Base-by-base conservation (phyloP, 2,888 invertebrate genomes). In the Abrostola triplasia region DNA sequence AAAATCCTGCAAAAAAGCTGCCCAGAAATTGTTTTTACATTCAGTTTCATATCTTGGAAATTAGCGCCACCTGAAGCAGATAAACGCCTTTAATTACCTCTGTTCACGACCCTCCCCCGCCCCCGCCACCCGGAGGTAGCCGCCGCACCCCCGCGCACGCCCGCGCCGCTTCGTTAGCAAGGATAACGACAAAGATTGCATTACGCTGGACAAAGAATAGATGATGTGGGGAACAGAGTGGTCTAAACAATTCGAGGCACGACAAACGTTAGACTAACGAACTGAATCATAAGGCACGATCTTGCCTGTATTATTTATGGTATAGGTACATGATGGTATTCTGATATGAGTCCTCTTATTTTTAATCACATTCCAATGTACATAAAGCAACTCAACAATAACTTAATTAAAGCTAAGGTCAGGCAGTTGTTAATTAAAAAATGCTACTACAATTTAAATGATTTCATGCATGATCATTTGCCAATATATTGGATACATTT, bases 31-130 rank as follows among this genome's bases (percentile, higher is more conserved):
- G 84, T 86, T 86, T 86, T 68, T 65, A 70, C 65, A 79, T 83
- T 79, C 79, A 85, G 83, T 82, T 86, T 81, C 85, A 86, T 90
- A 90, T 90, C 89, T 88, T 61, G 44, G 66, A 83, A 85, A 88
- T 89, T 90, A 89, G 86, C 87, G 79, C 81, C 92, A 92, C 92
- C 92, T 91, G 92, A 80, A 77, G 80, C 84, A 88, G 92, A 92
- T 92, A 92, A 92, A 90, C 86, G 88, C 82, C 84, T 89, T 86
- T 91, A 92, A 92, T 91, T 90, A 90, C 87, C 83, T 81, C 77
- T 80, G 73, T 83, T 78, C 56, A 63, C 71, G 76, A 64, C 70
- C 60, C 67, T 63, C 67, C 56, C 75, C 67, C 70, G 62, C 66
- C 62, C 64, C 55, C 61, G 50, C 64, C 56, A 64, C 58, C 59